These are phyloP conservation scores for Elephantulus edwardii DNA, from an alignment of 2,113 vertebrate genomes.

Conservation along the genomic window DNA sequence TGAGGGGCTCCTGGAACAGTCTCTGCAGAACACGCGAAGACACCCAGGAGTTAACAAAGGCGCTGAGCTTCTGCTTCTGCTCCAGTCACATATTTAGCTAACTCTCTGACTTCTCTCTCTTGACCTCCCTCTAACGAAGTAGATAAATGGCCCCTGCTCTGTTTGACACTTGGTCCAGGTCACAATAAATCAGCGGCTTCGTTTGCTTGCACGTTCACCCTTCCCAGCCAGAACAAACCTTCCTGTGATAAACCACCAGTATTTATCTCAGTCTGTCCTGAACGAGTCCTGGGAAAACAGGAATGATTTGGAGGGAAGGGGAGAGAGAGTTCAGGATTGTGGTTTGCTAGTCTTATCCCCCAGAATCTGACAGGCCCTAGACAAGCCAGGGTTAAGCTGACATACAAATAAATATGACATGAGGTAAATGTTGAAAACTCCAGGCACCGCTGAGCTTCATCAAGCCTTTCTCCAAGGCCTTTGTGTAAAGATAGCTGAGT, in stretches of 20 bases:
- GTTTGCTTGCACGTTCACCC: rapidly evolving
- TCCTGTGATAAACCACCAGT: background rate
- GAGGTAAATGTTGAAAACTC: background rate
- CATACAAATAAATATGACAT: background rate
- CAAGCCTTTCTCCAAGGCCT: background rate
- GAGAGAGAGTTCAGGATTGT: no score
- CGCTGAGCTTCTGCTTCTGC: background rate
- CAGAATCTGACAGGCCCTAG: conserved; percentile 12
- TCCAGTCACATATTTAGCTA: rapidly evolving
- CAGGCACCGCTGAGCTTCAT: background rate
- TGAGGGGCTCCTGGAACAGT: rapidly evolving
- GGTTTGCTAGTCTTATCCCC: background rate
- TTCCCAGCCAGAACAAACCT: background rate
- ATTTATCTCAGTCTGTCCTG: background rate
- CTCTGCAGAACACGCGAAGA: background rate
- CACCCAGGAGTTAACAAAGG: background rate
- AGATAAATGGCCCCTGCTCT: background rate
- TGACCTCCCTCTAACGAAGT: background rate
- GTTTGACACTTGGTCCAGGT: background rate
- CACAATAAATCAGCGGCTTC: background rate
- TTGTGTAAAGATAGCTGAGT: background rate
- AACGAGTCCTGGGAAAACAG: background rate
- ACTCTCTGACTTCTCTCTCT: background rate
- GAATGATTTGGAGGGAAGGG: background rate
- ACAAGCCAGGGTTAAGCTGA: background rate